Base-by-base conservation (phyloP, 2,113 vertebrate genomes). In the Machaerirhynchus nigripectus region DNA sequence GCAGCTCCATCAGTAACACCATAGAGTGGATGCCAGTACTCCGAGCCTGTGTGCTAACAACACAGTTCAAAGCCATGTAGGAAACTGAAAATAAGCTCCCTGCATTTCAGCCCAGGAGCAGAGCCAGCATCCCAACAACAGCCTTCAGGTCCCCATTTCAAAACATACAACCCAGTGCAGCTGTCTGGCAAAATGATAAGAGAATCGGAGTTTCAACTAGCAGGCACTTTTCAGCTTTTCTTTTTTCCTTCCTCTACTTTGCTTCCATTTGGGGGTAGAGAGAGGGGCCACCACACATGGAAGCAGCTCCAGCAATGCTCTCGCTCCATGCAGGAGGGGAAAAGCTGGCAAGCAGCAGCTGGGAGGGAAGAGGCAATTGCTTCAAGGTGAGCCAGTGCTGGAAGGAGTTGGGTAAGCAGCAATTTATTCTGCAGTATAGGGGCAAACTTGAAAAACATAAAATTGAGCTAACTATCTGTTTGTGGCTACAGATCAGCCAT, bases 121-220 rank as follows among this genome's bases (percentile, higher is more conserved):
- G 23, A 74, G 10, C 19, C 10, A 2, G 31, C 27, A 8, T 4
- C 57, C 35, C 78, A n/a, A 19, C 23, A 9, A 11, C 39, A 69
- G 19, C 15, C 27, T 71, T 24, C 46, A 67, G 21, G 20, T 42
- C 60, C 14, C 19, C 1, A 0, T 42, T 92, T 57, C 5, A 4
- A 35, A 26, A 35, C 1, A 4, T 14, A 17, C 1, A 26, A 69
- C n/a, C 20, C 6, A 8, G 14, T 2, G 9, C n/a, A 37, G 27
- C 49, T 68, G 60, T 31, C 55, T 50, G 19, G 39, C 11, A 52
- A 71, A 91, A 55, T 3, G 4, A 13, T 2, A 21, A 71, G 10
- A 90, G 17, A 64, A 79, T 9, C 15, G 2, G 20, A 75, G 24
- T 44, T 85, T 64, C 40, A 71, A 47, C 21, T 2, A 78, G 18